phyloP scores from a whole-genome alignment of 2,113 vertebrate species.

The Propithecus coquereli region DNA sequence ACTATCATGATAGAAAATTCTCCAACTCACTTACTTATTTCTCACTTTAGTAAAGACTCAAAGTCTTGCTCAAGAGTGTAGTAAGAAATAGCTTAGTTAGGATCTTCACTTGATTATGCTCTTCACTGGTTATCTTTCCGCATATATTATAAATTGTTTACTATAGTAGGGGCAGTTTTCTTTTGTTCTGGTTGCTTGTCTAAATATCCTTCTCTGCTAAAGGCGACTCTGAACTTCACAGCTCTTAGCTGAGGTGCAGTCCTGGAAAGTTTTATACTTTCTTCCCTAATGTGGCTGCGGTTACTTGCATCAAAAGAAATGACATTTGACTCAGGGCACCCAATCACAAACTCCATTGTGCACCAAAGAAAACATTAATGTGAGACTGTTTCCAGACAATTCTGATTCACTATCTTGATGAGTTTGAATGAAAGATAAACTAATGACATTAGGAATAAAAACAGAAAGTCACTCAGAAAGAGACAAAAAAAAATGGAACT shows the following conservation, averaged over 20 bases:
- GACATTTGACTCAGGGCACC: neutral
- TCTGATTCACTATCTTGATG: neutral
- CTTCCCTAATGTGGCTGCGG: neutral
- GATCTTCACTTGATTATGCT: neutral
- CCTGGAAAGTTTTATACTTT: neutral
- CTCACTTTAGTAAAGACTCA: neutral
- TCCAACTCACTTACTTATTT: neutral
- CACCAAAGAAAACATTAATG: neutral
- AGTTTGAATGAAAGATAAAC: neutral
- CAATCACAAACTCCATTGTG: neutral
- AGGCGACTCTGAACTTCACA: neutral
- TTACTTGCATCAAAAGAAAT: neutral
- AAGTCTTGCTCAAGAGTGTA: neutral
- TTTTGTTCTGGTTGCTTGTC: neutral
- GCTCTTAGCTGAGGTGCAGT: neutral
- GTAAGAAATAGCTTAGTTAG: neutral
- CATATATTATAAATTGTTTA: neutral
- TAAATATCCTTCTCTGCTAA: neutral
- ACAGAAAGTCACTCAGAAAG: neutral
- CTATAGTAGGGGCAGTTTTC: fast-evolving
- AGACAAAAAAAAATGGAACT: neutral
- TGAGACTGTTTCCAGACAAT: neutral
- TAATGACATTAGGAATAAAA: neutral
- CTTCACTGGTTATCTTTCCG: neutral
- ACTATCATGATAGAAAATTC: neutral